Evolutionary conservation across 2,888 invertebrate genomes (phyloP).

Genomic region (Merodon equestris): DNA sequence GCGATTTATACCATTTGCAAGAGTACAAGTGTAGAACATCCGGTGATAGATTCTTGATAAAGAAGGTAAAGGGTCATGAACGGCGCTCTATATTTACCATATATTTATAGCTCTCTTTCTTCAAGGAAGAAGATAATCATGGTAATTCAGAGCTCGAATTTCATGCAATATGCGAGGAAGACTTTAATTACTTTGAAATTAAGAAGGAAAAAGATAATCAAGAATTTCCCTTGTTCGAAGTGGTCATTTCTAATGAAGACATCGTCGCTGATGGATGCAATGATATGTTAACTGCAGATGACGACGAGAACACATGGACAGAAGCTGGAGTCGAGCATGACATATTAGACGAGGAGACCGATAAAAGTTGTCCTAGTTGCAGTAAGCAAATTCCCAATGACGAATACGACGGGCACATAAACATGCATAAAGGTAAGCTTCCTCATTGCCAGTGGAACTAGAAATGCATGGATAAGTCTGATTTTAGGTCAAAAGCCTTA

Average conservation of each 20-base stretch:
- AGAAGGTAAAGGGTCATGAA: background rate
- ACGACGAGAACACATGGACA: background rate
- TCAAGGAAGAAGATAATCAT: constrained; percentile 10
- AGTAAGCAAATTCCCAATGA: background rate
- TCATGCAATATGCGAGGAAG: constrained; percentile 25
- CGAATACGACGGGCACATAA: constrained; percentile 70
- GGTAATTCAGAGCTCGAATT: background rate
- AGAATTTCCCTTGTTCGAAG: constrained; percentile 9
- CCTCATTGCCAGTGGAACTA: background rate
- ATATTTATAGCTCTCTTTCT: background rate
- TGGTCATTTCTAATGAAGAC: constrained; percentile 22
- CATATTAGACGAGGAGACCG: too few relatives aligned
- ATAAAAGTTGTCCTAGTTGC: background rate
- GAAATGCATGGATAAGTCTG: background rate
- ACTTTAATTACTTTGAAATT: background rate
- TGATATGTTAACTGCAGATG: background rate
- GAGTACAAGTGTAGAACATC: too few relatives aligned
- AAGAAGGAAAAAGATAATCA: constrained; percentile 20
- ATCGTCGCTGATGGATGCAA: background rate
- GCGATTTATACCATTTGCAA: background rate
- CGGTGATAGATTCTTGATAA: too few relatives aligned
- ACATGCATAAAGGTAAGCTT: constrained; percentile 63
- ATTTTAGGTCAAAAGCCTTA: background rate
- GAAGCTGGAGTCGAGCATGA: background rate
- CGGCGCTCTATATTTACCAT: too few relatives aligned